A percentile compares a stretch with the other conserved stretches of the same genome.
Conservation (phyloP, 2,888 invertebrate genomes). For the Synergus umbraculus region DNA sequence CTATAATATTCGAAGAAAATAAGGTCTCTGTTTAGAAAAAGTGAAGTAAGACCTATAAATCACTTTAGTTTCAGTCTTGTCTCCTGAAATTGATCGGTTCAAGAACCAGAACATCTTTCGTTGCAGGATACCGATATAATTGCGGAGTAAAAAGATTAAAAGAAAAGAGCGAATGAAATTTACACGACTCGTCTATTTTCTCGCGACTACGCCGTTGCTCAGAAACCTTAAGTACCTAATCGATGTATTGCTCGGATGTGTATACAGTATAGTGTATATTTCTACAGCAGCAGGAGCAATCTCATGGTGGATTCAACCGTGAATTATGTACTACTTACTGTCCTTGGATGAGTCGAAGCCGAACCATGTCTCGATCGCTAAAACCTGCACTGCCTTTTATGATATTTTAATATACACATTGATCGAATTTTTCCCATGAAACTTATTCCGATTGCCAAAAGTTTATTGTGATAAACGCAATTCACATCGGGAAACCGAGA, state of each 20-base stretch:
- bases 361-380: constrained; percentile 53
- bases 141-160: constrained; percentile 16
- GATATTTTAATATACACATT: constrained; percentile 52
- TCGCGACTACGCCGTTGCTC: constrained; percentile 38
- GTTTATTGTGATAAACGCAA: constrained; percentile 1
- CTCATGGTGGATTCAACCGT: constrained; percentile 65
- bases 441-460: background rate
- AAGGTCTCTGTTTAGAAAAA: background rate
- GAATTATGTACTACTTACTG: constrained; percentile 67
- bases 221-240: constrained; percentile 21
- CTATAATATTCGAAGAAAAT: background rate
- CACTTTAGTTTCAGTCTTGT: constrained; percentile 40
- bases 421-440: constrained; percentile 58
- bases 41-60: constrained; percentile 8
- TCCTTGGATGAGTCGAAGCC: constrained; percentile 56
- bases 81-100: constrained; percentile 30
- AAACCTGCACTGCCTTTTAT: constrained; percentile 44
- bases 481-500: background rate
- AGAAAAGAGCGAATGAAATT: constrained; percentile 24
- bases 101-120: constrained; percentile 33
- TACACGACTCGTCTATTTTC: constrained; percentile 36
- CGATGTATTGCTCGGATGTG: constrained; percentile 37
- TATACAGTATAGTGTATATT: background rate
- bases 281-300: constrained; percentile 55
- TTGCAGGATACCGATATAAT: constrained; percentile 37